These are phyloP conservation scores for Dascyllus trimaculatus DNA, from an alignment of 2,113 vertebrate genomes.

Conservation along the genomic window DNA sequence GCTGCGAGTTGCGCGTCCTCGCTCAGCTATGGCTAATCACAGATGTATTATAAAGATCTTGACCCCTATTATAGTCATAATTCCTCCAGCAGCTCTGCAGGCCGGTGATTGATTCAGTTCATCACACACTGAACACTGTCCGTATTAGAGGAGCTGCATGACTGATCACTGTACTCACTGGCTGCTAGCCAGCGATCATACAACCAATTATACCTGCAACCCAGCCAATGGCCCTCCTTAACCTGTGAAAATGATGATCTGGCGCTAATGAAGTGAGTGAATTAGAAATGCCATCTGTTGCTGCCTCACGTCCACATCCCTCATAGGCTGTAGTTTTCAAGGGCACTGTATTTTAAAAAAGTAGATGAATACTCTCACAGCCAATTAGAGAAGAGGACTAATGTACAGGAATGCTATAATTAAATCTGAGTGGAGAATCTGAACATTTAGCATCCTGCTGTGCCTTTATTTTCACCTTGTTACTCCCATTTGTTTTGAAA, in stretches of 20 bases:
- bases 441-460: constrained; percentile 9
- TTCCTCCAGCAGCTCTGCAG: constrained; percentile 53
- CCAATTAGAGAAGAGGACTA: constrained; percentile 18
- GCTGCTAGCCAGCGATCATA: constrained; percentile 66
- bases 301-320: constrained; percentile 37
- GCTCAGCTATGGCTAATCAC: constrained; percentile 48
- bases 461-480: constrained; percentile 25
- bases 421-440: constrained; percentile 23
- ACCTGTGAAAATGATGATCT: constrained; percentile 77
- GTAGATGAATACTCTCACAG: constrained; percentile 16
- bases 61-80: constrained; percentile 61
- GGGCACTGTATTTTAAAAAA: constrained; percentile 36
- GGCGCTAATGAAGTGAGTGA: constrained; percentile 75
- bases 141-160: constrained; percentile 67
- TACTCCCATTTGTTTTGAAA: constrained; percentile 13
- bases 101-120: constrained; percentile 69
- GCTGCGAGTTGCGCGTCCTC: constrained; percentile 6
- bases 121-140: constrained; percentile 65
- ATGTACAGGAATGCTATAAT: constrained; percentile 34
- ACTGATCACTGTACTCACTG: constrained; percentile 69
- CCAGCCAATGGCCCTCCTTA: constrained; percentile 70
- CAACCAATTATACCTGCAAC: constrained; percentile 76
- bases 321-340: constrained; percentile 54
- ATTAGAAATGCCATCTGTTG: constrained; percentile 79
- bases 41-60: constrained; percentile 59